Conservation (phyloP, 2,888 invertebrate species). For the Globia sparganii region DNA sequence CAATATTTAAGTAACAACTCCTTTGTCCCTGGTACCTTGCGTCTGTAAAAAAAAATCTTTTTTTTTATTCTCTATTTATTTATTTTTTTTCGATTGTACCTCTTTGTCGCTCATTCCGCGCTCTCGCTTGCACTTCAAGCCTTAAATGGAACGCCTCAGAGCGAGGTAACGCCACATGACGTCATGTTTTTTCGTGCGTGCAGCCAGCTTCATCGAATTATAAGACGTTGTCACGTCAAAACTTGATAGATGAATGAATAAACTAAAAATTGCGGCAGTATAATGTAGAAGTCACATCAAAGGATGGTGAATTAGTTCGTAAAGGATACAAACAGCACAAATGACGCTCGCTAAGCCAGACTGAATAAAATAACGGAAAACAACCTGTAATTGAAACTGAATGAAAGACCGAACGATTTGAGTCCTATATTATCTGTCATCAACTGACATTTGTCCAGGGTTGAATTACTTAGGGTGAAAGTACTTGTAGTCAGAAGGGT, state of each 20-base stretch:
- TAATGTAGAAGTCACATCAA: constrained; percentile 3
- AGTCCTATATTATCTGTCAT: constrained; percentile 66
- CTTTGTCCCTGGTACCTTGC: neutral
- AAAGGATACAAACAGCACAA: neutral
- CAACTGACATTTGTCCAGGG: constrained; percentile 65
- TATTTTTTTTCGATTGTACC: too few relatives aligned
- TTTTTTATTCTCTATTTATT: too few relatives aligned
- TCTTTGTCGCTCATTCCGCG: too few relatives aligned
- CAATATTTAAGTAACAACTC: neutral
- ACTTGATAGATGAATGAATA: neutral
- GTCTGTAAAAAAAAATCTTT: neutral
- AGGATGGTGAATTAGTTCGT: neutral
- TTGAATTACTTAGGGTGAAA: constrained; percentile 68
- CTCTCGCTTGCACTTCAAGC: too few relatives aligned
- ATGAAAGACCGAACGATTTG: constrained; percentile 65
- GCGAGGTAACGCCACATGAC: too few relatives aligned
- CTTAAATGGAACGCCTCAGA: too few relatives aligned
- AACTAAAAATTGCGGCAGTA: neutral
- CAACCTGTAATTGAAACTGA: constrained; percentile 52
- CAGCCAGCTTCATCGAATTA: too few relatives aligned
- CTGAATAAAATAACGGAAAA: constrained; percentile 16
- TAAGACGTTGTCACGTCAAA: too few relatives aligned
- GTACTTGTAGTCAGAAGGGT: constrained; percentile 67
- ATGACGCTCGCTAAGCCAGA: neutral
- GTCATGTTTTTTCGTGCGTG: too few relatives aligned